phyloP scores from a whole-genome alignment of 1,140 invertebrate genomes.

The Sminthurides bifidus region DNA sequence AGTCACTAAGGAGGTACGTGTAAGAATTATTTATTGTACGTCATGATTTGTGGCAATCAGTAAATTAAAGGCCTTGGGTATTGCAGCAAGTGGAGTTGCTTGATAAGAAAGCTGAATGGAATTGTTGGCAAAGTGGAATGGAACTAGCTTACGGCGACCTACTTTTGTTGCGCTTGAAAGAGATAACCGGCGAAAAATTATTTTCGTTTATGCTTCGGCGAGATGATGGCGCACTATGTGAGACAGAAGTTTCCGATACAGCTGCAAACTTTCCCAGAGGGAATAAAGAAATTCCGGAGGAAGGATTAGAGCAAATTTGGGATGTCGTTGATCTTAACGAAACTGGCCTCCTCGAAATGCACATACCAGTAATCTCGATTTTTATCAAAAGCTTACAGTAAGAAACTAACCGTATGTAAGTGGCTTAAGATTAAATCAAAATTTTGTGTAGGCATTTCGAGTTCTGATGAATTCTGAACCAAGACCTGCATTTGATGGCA shows the following conservation, averaged over 20 bases:
- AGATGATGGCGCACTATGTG: conserved; percentile 33
- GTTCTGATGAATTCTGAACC: conserved; percentile 50
- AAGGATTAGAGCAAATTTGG: conserved; percentile 59
- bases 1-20: conserved; percentile 22
- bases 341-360: conserved; percentile 76
- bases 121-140: conserved; percentile 89
- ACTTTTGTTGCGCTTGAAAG: conserved; percentile 67
- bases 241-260: conserved; percentile 35
- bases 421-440: no score
- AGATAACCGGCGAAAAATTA: conserved; percentile 44
- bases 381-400: background rate
- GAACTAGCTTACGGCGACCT: conserved; percentile 71
- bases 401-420: background rate
- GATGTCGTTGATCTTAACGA: conserved; percentile 66
- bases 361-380: conserved; percentile 52
- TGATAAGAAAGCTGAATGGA: conserved; percentile 72
- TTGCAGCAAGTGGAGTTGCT: conserved; percentile 40
- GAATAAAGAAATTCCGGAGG: conserved; percentile 4
- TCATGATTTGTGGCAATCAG: background rate
- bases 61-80: background rate
- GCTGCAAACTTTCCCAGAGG: background rate
- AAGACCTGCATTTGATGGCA: no score
- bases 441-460: conserved; percentile 40
- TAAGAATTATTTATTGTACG: background rate
- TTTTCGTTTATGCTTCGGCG: conserved; percentile 28